Conservation (phyloP, 2,888 invertebrate genomes). For the Acleris literana region DNA sequence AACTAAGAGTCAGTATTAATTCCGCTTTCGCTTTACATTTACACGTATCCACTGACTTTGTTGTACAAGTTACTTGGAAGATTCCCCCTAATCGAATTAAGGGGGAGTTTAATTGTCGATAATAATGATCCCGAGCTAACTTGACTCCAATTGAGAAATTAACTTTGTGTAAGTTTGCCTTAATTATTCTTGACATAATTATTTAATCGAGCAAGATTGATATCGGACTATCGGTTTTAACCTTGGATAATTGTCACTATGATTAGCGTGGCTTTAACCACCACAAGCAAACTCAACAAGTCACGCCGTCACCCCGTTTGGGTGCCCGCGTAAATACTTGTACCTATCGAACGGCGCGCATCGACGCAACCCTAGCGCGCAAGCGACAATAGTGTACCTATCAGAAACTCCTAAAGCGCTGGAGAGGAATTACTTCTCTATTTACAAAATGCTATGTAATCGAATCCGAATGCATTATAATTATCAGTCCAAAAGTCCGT, state of each 20-base stretch:
- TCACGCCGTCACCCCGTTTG: no score
- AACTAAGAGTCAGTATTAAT: no score
- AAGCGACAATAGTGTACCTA: no score
- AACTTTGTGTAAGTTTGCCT: conserved; percentile 48
- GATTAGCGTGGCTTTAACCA: conserved; percentile 1
- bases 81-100: conserved; percentile 72
- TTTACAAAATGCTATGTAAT: no score
- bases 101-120: conserved; percentile 70
- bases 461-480: no score
- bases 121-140: conserved; percentile 68
- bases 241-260: conserved; percentile 10
- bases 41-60: conserved; percentile 20
- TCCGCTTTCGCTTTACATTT: conserved; percentile 4
- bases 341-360: no score
- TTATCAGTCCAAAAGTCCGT: no score
- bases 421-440: no score
- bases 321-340: no score
- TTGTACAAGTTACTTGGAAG: conserved; percentile 54
- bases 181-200: conserved; percentile 36
- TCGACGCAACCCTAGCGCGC: no score
- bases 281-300: no score
- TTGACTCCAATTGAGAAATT: conserved; percentile 62
- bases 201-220: conserved; percentile 36
- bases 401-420: no score
- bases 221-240: conserved; percentile 25